Evolutionary conservation across 2,888 invertebrate genomes (phyloP).

Genomic region (Calameuta pallipes): DNA sequence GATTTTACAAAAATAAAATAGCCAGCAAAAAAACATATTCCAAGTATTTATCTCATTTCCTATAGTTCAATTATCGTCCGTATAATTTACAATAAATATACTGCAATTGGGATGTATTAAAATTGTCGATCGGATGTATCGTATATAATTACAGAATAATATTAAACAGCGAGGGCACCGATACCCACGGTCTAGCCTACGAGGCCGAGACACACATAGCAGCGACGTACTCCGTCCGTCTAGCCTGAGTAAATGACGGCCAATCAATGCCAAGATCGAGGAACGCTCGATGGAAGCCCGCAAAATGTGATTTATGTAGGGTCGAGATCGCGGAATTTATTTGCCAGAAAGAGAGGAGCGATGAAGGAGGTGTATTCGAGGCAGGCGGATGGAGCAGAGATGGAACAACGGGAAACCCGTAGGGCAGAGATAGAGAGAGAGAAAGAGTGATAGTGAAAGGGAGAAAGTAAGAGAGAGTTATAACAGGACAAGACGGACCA

Average conservation of each 20-base stretch:
- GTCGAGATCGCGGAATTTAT: neutral
- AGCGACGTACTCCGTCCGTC: neutral
- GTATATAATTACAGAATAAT: neutral
- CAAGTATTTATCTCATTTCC: neutral
- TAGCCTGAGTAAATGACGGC: neutral
- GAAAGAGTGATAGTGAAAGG: neutral
- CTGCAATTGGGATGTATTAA: neutral
- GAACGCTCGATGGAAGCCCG: neutral
- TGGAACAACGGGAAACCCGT: neutral
- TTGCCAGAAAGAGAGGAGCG: slow-evolving; percentile 2
- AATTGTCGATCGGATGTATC: neutral
- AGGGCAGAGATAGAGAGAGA: neutral
- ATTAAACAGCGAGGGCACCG: neutral
- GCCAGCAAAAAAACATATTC: neutral
- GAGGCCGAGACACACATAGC: neutral
- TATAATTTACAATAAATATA: no score
- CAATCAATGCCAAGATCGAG: neutral
- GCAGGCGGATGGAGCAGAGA: neutral
- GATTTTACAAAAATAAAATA: neutral
- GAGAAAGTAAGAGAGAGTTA: neutral
- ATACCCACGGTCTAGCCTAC: neutral
- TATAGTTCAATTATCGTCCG: neutral
- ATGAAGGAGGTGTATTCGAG: neutral
- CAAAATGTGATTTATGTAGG: neutral
- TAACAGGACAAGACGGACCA: neutral